phyloP scores from a whole-genome alignment of 1,140 invertebrate species.

The Ostrea edulis region DNA sequence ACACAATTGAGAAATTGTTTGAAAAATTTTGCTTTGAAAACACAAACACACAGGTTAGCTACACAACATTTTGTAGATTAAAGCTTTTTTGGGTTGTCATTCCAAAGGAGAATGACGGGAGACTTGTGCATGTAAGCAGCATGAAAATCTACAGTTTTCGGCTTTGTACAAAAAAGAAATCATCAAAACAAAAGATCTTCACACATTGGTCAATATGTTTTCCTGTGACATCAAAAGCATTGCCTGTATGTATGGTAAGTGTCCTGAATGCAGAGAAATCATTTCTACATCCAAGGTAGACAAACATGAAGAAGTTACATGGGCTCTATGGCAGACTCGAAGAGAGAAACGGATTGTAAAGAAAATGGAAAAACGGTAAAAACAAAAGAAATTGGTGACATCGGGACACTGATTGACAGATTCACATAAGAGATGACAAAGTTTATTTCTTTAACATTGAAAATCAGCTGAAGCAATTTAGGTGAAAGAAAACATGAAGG shows the following conservation, averaged over 20 bases:
- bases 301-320: slow-evolving; percentile 9
- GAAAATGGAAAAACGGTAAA: slow-evolving; percentile 25
- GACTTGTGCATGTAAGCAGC: slow-evolving; percentile 55
- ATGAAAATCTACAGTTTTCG: slow-evolving; percentile 51
- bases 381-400: not conserved
- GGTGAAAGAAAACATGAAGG: not conserved
- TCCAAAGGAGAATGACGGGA: slow-evolving; percentile 49
- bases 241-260: slow-evolving; percentile 53
- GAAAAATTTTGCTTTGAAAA: slow-evolving; percentile 52
- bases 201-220: slow-evolving; percentile 30
- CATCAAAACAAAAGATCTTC: slow-evolving; percentile 37
- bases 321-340: slow-evolving; percentile 15
- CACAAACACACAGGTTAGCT: slow-evolving; percentile 27
- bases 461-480: not conserved
- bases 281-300: not conserved
- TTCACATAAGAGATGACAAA: not conserved
- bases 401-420: slow-evolving; percentile 14
- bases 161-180: slow-evolving; percentile 23
- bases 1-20: slow-evolving; percentile 48
- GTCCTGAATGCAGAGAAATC: slow-evolving; percentile 46
- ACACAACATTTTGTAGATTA: slow-evolving; percentile 48
- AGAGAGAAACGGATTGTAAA: slow-evolving; percentile 41
- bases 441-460: slow-evolving; percentile 25
- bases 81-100: slow-evolving; percentile 52
- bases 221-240: slow-evolving; percentile 43